Base-by-base conservation (phyloP, 2,888 invertebrate species). In the Rhyacophila evoluta region DNA sequence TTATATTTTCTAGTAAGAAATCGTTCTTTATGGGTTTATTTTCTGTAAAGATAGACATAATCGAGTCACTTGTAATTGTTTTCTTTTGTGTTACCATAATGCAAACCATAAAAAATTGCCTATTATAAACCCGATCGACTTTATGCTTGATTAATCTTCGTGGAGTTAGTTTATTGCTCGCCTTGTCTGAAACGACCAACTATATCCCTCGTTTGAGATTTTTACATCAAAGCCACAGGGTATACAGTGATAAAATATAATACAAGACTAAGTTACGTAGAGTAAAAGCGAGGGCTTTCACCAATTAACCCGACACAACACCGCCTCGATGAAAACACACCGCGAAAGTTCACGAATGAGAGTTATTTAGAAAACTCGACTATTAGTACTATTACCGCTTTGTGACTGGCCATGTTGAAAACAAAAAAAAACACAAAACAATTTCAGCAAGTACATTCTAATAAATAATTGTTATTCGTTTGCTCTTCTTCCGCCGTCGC, bases 301-400 rank as follows among this genome's bases (percentile, higher is more conserved):
- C 55, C 55, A 55, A 55, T 55, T 55, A 55, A 55, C 55, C 55
- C 55, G 55, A 55, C 55, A 55, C 55, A 19, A 15, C 19, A 19
- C 55, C 55, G 25, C 19, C 55, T 25, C 55, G 25, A 55, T 55
- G 55, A 19, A 55, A 55, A 55, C 55, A 55, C 55, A 55, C 12
- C 55, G 55, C 55, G 55, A 55, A 55, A 55, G 55, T 55, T 55
- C 55, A 55, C 55, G 55, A 55, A 19, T 55, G 55, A 55, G 55
- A 55, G 29, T 33, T 33, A 55, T 55, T 55, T 55, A 55, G 55
- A 55, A 55, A 55, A 55, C 55, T 55, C 55, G 10, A 19, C 55
- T 15, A 19, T 55, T 55, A 55, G 15, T 25, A 55, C 19, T 55
- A n/a, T n/a, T n/a, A n/a, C n/a, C n/a, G n/a, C n/a, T n/a, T n/a